Conservation (phyloP, 2,113 vertebrate genomes). For the Strix aluco region DNA sequence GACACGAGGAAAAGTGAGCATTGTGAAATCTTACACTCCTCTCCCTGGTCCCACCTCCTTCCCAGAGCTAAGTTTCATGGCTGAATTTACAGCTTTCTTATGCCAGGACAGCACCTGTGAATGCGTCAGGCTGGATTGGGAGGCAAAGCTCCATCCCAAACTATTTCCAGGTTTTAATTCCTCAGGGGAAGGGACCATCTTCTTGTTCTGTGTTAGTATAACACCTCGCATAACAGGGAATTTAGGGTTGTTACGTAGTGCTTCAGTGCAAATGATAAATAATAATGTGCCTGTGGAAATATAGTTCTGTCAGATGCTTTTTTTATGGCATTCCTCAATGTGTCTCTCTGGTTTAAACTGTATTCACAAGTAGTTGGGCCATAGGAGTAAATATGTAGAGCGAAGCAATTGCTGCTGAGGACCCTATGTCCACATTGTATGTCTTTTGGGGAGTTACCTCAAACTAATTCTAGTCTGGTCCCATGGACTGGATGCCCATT, state of each 20-base stretch:
- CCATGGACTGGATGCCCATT: background rate
- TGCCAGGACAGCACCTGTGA: background rate
- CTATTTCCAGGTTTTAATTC: slow-evolving; percentile 9
- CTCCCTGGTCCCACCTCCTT: background rate
- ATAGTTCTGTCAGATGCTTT: background rate
- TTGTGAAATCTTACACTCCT: slow-evolving; percentile 6
- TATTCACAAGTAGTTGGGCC: background rate
- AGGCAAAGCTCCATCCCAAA: background rate
- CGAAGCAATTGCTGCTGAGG: background rate
- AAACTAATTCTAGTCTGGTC: background rate
- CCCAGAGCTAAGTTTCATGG: background rate
- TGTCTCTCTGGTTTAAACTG: background rate
- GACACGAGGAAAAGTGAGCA: background rate
- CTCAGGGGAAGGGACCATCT: background rate
- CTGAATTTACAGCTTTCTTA: slow-evolving; percentile 4
- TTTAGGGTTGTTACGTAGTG: background rate
- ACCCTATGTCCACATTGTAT: background rate
- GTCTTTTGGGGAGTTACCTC: background rate
- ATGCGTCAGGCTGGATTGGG: background rate
- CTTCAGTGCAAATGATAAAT: background rate
- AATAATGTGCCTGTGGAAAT: background rate
- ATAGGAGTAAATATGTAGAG: background rate
- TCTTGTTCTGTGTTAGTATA: background rate
- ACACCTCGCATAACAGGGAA: background rate
- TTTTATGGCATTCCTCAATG: background rate